Conservation (phyloP, 2,113 vertebrate species). For the Sterna hirundo region DNA sequence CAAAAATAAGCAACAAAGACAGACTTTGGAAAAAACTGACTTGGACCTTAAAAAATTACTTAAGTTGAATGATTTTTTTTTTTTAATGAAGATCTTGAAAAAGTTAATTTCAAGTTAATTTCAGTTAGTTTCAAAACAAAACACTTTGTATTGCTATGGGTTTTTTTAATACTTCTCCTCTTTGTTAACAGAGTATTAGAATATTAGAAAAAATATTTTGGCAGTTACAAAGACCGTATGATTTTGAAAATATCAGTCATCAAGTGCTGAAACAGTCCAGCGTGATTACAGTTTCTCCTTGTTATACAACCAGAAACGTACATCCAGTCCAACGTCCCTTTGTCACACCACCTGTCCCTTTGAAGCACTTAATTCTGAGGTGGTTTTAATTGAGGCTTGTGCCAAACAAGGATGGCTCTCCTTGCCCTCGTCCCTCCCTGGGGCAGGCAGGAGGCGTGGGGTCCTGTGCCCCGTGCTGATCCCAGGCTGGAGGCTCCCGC, state of each 20-base stretch:
- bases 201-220: background rate
- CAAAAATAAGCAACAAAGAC: background rate
- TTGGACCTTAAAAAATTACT: background rate
- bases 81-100: background rate
- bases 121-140: background rate
- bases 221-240: background rate
- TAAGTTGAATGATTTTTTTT: background rate
- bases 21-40: background rate
- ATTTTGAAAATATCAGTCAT: background rate
- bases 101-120: background rate
- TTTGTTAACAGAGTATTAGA: background rate
- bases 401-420: background rate
- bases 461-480: background rate
- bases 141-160: background rate
- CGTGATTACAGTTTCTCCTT: background rate
- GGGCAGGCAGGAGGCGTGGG: too few relatives aligned
- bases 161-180: background rate
- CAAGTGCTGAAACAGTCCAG: background rate
- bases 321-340: background rate
- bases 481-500: background rate
- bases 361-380: too few relatives aligned
- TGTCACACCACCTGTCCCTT: background rate
- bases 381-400: background rate
- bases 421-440: accelerated
- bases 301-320: background rate